Conservation (phyloP, 2,888 invertebrate species). For the Orchesella flavescens region DNA sequence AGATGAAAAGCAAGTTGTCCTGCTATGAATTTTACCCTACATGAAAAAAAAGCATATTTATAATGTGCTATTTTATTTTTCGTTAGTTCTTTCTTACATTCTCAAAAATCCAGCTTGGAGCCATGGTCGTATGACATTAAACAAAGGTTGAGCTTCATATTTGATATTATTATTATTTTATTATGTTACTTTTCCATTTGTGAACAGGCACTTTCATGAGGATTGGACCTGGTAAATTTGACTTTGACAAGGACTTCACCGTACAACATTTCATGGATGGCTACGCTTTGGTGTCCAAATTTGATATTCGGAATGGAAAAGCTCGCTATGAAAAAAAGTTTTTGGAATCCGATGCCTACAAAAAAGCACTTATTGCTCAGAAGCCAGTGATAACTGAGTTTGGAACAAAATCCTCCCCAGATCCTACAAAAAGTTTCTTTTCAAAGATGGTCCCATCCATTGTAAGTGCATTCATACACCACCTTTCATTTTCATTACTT, state of each 20-base stretch:
- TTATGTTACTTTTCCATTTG: not conserved
- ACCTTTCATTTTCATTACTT: not conserved
- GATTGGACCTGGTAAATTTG: conserved; percentile 76
- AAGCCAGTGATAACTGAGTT: conserved; percentile 76
- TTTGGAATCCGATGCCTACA: conserved; percentile 75
- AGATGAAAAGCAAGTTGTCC: no score
- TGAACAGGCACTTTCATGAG: conserved; percentile 73
- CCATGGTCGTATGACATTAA: no score
- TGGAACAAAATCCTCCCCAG: conserved; percentile 76
- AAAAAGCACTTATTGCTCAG: conserved; percentile 74
- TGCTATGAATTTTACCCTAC: no score
- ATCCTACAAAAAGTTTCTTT: conserved; percentile 76
- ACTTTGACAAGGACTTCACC: conserved; percentile 74
- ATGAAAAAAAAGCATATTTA: no score
- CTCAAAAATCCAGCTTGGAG: not conserved
- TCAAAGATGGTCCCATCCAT: conserved; percentile 73
- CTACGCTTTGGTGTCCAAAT: conserved; percentile 75
- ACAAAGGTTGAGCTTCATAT: no score
- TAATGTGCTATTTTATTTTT: no score
- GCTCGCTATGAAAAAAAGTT: conserved; percentile 74
- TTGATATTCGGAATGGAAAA: conserved; percentile 74
- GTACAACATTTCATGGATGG: conserved; percentile 76
- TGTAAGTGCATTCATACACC: conserved; percentile 55
- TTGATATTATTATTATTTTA: no score
- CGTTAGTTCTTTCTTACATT: not conserved